Evolutionary conservation across 2,797 vertebrate genomes (phyloP).

Genomic region (Caiman crocodilus): DNA sequence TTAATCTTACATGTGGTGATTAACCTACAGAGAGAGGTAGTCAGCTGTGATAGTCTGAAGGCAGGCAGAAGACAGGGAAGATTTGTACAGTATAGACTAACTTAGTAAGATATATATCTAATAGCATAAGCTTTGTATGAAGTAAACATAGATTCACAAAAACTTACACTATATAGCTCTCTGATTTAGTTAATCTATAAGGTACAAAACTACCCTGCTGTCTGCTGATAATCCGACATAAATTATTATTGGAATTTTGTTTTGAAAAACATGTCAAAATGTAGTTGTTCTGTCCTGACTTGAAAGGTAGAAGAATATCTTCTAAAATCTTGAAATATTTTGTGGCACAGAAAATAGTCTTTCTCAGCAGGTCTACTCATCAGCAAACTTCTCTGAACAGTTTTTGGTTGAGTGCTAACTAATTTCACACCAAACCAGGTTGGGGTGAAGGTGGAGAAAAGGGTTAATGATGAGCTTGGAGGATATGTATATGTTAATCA

Average conservation of each 20-base stretch:
- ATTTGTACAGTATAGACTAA: no score
- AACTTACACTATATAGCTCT: no score
- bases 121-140: no score
- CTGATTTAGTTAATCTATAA: no score
- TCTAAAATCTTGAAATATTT: neutral
- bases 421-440: conserved; percentile 1
- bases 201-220: no score
- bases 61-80: no score
- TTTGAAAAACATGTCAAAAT: neutral
- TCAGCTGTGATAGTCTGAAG: no score
- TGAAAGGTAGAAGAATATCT: neutral
- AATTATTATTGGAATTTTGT: neutral
- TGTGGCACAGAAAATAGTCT: neutral
- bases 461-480: neutral
- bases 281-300: neutral
- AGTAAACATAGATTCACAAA: no score
- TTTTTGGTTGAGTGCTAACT: neutral
- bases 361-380: neutral
- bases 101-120: no score
- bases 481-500: neutral
- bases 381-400: neutral
- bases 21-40: neutral
- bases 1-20: conserved; percentile 2
- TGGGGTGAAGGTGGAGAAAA: neutral
- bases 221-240: no score